These are phyloP conservation scores for Procambarus clarkii DNA, from an alignment of 1,140 invertebrate species.

Conservation along the genomic window DNA sequence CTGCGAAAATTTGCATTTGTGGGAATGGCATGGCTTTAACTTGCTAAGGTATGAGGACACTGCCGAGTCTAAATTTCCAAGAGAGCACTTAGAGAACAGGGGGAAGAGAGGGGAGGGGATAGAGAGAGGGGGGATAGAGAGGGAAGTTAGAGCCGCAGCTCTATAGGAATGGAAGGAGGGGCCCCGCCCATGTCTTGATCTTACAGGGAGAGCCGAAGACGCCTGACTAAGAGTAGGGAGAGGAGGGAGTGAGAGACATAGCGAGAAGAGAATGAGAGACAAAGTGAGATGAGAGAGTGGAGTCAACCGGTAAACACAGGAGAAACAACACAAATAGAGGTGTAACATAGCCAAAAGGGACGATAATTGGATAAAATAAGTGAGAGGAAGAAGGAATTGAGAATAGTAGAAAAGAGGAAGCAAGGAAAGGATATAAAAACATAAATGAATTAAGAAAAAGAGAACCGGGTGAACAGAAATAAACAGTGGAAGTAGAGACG, in stretches of 20 bases:
- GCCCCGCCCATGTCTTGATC: neutral
- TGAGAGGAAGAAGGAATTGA: too few species aligned
- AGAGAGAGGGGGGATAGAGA: too few species aligned
- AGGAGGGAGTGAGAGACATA: neutral
- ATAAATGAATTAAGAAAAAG: too few species aligned
- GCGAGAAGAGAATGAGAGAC: neutral
- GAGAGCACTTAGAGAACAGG: conserved; percentile 17
- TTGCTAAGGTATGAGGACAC: conserved; percentile 58
- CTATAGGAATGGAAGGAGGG: neutral
- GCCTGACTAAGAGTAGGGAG: neutral
- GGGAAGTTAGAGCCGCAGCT: neutral
- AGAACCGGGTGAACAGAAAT: too few species aligned
- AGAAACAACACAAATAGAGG: too few species aligned
- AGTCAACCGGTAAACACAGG: neutral
- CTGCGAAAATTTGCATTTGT: conserved; percentile 64
- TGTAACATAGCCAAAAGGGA: too few species aligned
- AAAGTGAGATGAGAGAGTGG: too few species aligned
- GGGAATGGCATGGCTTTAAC: conserved; percentile 61
- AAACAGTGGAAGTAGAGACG: too few species aligned
- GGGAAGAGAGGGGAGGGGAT: neutral
- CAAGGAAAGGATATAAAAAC: too few species aligned
- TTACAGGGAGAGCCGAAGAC: neutral
- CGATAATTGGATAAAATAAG: too few species aligned
- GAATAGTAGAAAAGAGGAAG: too few species aligned
- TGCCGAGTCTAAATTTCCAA: conserved; percentile 42